Conservation (phyloP, 2,888 invertebrate species). For the Ennomos quercinarius region DNA sequence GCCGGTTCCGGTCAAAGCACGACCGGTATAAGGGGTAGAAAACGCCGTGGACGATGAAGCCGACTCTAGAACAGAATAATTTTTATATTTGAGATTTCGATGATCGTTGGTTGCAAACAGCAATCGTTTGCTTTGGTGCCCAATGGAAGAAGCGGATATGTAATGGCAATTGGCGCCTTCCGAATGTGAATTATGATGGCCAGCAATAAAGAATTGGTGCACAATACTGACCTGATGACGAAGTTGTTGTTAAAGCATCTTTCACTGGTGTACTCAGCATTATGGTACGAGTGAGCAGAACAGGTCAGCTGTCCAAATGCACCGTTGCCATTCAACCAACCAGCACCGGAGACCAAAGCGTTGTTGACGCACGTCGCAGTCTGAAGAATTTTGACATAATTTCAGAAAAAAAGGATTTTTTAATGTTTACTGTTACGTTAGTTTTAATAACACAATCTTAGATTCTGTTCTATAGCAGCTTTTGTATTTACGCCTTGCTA, state of each 20-base stretch:
- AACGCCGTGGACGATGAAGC: constrained; percentile 73
- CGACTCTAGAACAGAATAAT: constrained; percentile 69
- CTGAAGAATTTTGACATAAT: constrained; percentile 43
- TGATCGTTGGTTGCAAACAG: too few species aligned
- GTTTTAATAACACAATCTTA: too few species aligned
- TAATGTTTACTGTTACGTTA: too few species aligned
- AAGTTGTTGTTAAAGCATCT: constrained; percentile 72
- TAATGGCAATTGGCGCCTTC: too few species aligned
- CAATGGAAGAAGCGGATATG: too few species aligned
- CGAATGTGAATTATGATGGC: too few species aligned
- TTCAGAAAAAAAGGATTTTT: too few species aligned
- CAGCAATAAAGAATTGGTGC: too few species aligned
- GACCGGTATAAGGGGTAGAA: constrained; percentile 80
- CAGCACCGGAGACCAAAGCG: constrained; percentile 59
- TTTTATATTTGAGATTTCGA: too few species aligned
- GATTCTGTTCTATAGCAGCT: too few species aligned
- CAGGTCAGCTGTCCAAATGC: constrained; percentile 74
- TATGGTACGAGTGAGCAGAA: constrained; percentile 63
- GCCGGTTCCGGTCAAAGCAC: constrained; percentile 81
- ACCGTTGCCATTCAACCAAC: constrained; percentile 66
- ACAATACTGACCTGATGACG: constrained; percentile 66
- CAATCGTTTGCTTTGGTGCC: too few species aligned
- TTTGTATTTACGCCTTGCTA: not conserved
- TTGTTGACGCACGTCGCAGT: constrained; percentile 66
- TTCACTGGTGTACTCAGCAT: constrained; percentile 66